Conservation (phyloP, 2,797 vertebrate species). For the Euphonia xanthogaster region DNA sequence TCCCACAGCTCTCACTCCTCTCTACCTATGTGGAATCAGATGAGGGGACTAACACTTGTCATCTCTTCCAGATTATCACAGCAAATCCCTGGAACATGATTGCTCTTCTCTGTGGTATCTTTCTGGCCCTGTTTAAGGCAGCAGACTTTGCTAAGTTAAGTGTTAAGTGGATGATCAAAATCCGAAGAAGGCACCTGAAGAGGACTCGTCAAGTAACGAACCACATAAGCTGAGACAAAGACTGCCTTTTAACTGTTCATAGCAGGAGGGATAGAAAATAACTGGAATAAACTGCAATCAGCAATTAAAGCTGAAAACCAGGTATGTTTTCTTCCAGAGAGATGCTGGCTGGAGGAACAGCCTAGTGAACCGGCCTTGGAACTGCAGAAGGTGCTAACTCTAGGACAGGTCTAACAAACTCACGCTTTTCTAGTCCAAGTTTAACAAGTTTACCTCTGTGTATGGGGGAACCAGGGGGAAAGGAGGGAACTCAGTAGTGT, state of each 20-base stretch:
- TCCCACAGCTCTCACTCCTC: background rate
- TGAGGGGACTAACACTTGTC: background rate
- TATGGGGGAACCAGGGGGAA: background rate
- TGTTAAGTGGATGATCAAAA: constrained; percentile 93
- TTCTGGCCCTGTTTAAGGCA: constrained; percentile 96
- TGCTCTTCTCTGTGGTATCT: constrained; percentile 93
- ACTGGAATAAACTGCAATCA: background rate
- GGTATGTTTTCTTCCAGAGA: background rate
- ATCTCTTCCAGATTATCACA: constrained; percentile 87
- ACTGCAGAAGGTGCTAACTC: background rate
- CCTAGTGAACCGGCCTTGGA: background rate
- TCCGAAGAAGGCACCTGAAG: constrained; percentile 87
- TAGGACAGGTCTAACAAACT: constrained; percentile 28
- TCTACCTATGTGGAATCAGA: background rate
- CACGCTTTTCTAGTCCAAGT: background rate
- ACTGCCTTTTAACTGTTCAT: background rate
- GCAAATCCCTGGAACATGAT: constrained; percentile 94
- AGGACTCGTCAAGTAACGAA: constrained; percentile 82
- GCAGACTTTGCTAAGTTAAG: constrained; percentile 94
- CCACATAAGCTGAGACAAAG: constrained; percentile 79
- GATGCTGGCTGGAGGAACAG: background rate
- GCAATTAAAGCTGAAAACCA: background rate
- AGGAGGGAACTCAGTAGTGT: background rate
- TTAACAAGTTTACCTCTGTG: constrained; percentile 13
- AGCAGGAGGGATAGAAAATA: background rate